phyloP scores from a whole-genome alignment of 1,140 invertebrate genomes.

The Phortica variegata region DNA sequence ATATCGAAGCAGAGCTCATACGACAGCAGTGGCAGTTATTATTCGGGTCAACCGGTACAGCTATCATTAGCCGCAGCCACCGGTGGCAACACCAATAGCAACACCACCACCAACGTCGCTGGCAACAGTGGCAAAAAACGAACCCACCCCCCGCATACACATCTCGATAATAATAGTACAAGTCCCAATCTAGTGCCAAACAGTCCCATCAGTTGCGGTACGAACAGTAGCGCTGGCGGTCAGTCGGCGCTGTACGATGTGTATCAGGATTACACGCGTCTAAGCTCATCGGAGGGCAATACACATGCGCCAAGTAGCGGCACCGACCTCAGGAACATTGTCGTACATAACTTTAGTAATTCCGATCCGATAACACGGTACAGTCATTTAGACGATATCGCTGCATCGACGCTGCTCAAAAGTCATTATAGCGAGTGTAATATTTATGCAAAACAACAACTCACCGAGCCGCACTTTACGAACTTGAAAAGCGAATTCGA shows the following conservation, averaged over 20 bases:
- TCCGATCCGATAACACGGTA: conserved; percentile 45
- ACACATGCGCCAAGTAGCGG: conserved; percentile 10
- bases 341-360: conserved; percentile 21
- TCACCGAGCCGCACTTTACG: conserved; percentile 29
- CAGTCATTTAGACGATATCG: conserved; percentile 26
- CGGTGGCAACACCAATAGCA: conserved; percentile 1
- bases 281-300: conserved; percentile 38
- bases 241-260: conserved; percentile 46
- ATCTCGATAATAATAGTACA: not conserved
- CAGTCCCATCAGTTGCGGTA: conserved; percentile 47
- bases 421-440: conserved; percentile 33
- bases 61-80: conserved; percentile 5
- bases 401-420: conserved; percentile 15
- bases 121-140: not conserved
- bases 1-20: conserved; percentile 49
- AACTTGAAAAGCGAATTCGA: conserved; percentile 49
- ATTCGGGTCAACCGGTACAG: conserved; percentile 22
- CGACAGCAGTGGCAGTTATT: conserved; percentile 30
- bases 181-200: conserved; percentile 8
- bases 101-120: conserved; percentile 1
- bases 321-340: conserved; percentile 4
- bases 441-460: conserved; percentile 23
- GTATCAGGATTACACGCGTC: conserved; percentile 41
- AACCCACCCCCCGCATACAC: not conserved
- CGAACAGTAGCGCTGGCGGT: conserved; percentile 35